Conservation (phyloP, 2,113 vertebrate genomes). For the Poecilia latipinna region DNA sequence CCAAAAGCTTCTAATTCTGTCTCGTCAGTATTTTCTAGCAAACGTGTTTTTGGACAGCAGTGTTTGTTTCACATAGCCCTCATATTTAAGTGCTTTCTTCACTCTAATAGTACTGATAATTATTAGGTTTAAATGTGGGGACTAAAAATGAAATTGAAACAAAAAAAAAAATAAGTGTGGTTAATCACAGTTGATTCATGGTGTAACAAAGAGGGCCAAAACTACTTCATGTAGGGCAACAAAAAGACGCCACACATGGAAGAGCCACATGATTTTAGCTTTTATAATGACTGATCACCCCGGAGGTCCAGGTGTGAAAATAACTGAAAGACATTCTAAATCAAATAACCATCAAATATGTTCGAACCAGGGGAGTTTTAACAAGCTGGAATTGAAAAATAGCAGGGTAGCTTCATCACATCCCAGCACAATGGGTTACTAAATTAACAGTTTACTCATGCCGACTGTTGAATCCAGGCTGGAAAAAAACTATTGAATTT, state of each 20-base stretch:
- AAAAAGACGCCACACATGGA: not conserved
- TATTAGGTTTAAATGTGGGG: not conserved
- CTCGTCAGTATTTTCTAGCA: not conserved
- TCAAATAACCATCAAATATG: constrained; percentile 3
- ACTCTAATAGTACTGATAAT: not conserved
- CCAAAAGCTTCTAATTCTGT: no score
- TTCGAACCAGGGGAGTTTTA: not conserved
- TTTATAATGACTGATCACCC: not conserved
- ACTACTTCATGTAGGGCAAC: not conserved
- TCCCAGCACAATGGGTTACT: not conserved
- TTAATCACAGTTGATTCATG: not conserved
- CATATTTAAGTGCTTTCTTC: not conserved
- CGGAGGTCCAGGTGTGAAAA: not conserved
- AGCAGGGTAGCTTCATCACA: not conserved
- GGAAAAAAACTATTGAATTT: constrained; percentile 2
- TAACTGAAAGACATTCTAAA: not conserved
- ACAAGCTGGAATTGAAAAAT: constrained; percentile 5
- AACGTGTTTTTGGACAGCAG: not conserved
- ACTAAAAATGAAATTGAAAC: not conserved
- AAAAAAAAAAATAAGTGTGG: not conserved
- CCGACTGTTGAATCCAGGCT: constrained; percentile 1
- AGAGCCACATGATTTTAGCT: constrained; percentile 5
- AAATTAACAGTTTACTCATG: constrained; percentile 7
- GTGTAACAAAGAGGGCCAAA: not conserved
- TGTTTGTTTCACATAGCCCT: no score